phyloP scores from a whole-genome alignment of 2,797 vertebrate species.

The Muscicapa striata region DNA sequence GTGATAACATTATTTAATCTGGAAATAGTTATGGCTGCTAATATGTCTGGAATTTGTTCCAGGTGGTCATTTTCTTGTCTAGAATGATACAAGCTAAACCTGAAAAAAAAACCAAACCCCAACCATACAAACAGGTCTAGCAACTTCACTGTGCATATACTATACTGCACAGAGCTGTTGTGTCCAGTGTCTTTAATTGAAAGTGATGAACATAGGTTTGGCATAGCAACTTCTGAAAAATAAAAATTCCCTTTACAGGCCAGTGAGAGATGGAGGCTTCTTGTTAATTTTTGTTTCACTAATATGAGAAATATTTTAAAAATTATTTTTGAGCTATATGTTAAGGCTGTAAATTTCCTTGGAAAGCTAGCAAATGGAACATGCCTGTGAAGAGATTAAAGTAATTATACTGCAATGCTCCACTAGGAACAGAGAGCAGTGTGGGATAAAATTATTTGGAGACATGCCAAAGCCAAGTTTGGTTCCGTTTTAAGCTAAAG shows the following conservation, averaged over 20 bases:
- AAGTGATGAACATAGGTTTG: background rate
- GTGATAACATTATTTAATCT: conserved; percentile 82
- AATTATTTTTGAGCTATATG: conserved; percentile 57
- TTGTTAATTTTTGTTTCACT: conserved; percentile 16
- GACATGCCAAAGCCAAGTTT: conserved; percentile 50
- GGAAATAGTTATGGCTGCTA: conserved; percentile 79
- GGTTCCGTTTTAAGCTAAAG: conserved; percentile 63
- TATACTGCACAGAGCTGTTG: background rate
- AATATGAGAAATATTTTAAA: background rate
- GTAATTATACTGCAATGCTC: conserved; percentile 57
- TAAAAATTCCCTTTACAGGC: background rate
- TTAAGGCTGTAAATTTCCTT: conserved; percentile 46
- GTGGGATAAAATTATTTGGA: conserved; percentile 59
- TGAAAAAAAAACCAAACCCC: background rate
- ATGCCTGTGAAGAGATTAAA: conserved; percentile 61
- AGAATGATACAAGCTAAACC: background rate
- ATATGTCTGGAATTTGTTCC: conserved; percentile 58
- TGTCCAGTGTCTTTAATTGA: background rate
- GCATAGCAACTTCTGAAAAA: background rate
- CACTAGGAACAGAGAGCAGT: conserved; percentile 44
- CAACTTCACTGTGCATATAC: background rate
- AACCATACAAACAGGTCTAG: background rate
- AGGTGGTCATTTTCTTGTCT: conserved; percentile 49
- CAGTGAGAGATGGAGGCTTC: background rate
- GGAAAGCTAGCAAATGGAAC: conserved; percentile 61